Conservation (phyloP, 2,888 invertebrate species). For the Monoplex corrugatus region DNA sequence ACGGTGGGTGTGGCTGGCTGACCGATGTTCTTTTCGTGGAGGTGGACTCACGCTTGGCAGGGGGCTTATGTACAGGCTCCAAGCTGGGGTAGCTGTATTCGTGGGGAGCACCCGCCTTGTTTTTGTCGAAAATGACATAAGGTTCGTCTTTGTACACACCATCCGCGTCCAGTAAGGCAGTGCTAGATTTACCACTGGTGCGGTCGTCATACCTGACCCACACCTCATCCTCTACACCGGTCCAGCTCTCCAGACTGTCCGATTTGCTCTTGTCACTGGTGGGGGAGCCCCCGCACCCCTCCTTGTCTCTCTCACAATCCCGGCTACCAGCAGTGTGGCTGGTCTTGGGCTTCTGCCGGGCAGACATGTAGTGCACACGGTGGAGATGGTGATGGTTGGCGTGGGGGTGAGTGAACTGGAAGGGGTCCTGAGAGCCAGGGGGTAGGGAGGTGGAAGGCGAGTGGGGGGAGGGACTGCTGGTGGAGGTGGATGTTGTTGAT, state of each 20-base stretch:
- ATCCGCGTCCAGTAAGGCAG: slow-evolving; percentile 68
- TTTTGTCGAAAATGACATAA: slow-evolving; percentile 75
- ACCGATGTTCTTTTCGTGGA: slow-evolving; percentile 66
- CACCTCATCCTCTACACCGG: slow-evolving; percentile 71
- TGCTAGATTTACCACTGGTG: slow-evolving; percentile 72
- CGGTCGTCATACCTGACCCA: slow-evolving; percentile 75
- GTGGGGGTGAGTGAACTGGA: slow-evolving; percentile 70
- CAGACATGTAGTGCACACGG: slow-evolving; percentile 86
- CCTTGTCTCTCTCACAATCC: slow-evolving; percentile 17
- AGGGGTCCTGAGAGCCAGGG: slow-evolving; percentile 66
- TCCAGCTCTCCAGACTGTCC: slow-evolving; percentile 66
- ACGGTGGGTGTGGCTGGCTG: slow-evolving; percentile 81
- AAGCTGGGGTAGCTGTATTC: slow-evolving; percentile 94
- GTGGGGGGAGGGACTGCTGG: slow-evolving; percentile 76
- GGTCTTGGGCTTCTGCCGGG: slow-evolving; percentile 42
- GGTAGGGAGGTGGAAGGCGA: slow-evolving; percentile 69
- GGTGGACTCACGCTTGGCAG: slow-evolving; percentile 73
- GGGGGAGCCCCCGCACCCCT: slow-evolving; percentile 61
- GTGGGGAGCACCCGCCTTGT: slow-evolving; percentile 82
- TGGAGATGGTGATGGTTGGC: slow-evolving; percentile 82
- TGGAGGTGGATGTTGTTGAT: slow-evolving; percentile 81
- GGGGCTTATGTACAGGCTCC: slow-evolving; percentile 76
- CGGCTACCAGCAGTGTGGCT: background rate
- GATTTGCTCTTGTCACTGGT: slow-evolving; percentile 73
- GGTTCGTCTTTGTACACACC: slow-evolving; percentile 71